Evolutionary conservation across 2,888 invertebrate species (phyloP), one percentile per base, ranked within the genome.

Genomic region (Crioceris asparagi): DNA sequence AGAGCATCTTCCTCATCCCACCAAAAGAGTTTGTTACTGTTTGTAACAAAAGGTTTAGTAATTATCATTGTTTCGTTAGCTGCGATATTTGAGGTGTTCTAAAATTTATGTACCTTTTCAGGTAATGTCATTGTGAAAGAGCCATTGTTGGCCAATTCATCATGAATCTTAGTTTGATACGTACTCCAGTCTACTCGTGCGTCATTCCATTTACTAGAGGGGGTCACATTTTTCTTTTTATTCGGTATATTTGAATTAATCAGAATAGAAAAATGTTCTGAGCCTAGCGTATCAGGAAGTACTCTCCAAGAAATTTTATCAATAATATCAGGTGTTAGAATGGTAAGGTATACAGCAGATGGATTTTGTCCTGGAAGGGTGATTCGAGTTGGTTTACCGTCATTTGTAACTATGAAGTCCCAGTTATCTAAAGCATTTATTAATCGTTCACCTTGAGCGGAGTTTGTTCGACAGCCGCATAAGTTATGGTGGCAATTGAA

Each of bases 151-250:
- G n/a, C n/a, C n/a, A 27, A 14, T 12, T 5, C 4, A 4, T 8
- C 10, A 14, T 11, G 5, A 12, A 27, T 27, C 7, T 14, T 11
- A 27, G 5, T 27, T 11, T 14, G 27, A 14, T 27, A 35, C 8
- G 29, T 17, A 2, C 10, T 17, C 35, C 35, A 35, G 18, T 35
- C 35, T 27, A 27, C 35, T 5, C 27, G 17, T 7, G 17, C 27
- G 19, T 34, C 34, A 19, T 35, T 29, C 35, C 35, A 35, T 35
- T 35, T 35, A n/a, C 12, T 35, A 18, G 29, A 27, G 17, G 35
- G 29, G 14, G 29, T 18, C 12, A 29, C 29, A 18, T 35, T 35
- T 27, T 18, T 27, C 15, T 11, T 17, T 15, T 19, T 26, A 17
- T 29, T 18, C 7, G 11, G 7, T 2, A 10, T 27, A 10, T 35